A percentile compares a stretch with the other conserved stretches of the same genome.
These are phyloP conservation scores for Heteromurus nitidus DNA, from an alignment of 2,888 invertebrate genomes.

Conservation along the genomic window DNA sequence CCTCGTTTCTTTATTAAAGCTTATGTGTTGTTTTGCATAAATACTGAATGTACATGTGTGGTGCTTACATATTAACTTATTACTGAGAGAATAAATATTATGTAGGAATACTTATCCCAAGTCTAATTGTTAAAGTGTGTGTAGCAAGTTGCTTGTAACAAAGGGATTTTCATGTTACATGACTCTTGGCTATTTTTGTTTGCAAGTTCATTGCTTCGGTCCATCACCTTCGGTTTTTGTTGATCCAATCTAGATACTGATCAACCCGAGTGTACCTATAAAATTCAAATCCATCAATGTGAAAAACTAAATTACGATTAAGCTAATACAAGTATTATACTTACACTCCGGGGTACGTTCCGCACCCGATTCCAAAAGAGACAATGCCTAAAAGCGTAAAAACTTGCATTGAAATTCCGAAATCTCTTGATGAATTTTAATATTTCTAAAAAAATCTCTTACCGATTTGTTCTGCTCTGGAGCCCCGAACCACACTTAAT, in stretches of 20 bases:
- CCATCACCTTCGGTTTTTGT: conserved; percentile 79
- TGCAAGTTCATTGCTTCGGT: neutral
- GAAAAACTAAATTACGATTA: too few species aligned
- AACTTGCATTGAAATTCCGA: neutral
- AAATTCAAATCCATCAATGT: too few species aligned
- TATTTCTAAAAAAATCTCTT: neutral
- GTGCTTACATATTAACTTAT: too few species aligned
- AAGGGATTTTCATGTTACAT: too few species aligned
- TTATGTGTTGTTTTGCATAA: too few species aligned
- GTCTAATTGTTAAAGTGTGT: neutral
- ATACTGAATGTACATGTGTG: too few species aligned
- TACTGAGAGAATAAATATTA: too few species aligned
- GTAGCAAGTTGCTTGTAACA: neutral
- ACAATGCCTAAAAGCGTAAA: conserved; percentile 26
- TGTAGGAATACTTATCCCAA: too few species aligned
- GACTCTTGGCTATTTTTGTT: neutral
- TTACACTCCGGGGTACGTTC: conserved; percentile 92
- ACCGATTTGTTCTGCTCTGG: conserved; percentile 31
- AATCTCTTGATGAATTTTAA: neutral
- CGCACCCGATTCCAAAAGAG: conserved; percentile 76
- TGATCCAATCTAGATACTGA: conserved; percentile 89
- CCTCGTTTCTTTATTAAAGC: too few species aligned
- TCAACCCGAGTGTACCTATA: conserved; percentile 91
- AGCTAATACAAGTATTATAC: too few species aligned
- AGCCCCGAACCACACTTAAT: neutral